These are phyloP conservation scores for Eupithecia abbreviata DNA, from an alignment of 2,888 invertebrate species.

Conservation along the genomic window DNA sequence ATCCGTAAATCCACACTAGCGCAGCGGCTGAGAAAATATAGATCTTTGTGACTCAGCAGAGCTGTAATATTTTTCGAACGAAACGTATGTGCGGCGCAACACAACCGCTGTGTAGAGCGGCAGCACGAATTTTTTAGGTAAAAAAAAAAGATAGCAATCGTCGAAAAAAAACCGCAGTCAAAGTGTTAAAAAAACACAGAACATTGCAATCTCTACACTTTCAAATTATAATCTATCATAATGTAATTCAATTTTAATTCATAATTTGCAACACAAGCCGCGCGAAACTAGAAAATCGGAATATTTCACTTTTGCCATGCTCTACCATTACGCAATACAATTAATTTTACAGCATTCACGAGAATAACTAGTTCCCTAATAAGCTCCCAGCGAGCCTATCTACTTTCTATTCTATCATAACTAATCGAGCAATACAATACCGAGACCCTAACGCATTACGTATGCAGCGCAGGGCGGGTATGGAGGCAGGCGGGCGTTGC, in stretches of 20 bases:
- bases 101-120: no score
- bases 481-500: conserved; percentile 71
- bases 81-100: no score
- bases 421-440: conserved; percentile 31
- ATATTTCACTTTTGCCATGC: background rate
- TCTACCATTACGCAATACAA: conserved; percentile 5
- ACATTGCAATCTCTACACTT: background rate
- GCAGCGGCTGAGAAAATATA: no score
- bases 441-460: conserved; percentile 59
- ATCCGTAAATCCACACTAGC: no score
- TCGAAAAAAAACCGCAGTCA: no score
- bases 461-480: conserved; percentile 68
- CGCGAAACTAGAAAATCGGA: background rate
- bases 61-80: no score
- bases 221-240: background rate
- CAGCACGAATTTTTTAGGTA: no score
- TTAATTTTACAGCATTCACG: background rate
- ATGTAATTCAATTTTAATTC: background rate
- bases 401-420: conserved; percentile 34
- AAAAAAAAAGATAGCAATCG: no score
- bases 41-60: no score
- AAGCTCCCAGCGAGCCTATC: background rate
- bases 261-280: background rate
- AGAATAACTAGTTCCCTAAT: conserved; percentile 7
- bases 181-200: background rate